Base-by-base conservation (phyloP, 92 coral and sea anemone species). In the Zoanthus sansibaricus region DNA sequence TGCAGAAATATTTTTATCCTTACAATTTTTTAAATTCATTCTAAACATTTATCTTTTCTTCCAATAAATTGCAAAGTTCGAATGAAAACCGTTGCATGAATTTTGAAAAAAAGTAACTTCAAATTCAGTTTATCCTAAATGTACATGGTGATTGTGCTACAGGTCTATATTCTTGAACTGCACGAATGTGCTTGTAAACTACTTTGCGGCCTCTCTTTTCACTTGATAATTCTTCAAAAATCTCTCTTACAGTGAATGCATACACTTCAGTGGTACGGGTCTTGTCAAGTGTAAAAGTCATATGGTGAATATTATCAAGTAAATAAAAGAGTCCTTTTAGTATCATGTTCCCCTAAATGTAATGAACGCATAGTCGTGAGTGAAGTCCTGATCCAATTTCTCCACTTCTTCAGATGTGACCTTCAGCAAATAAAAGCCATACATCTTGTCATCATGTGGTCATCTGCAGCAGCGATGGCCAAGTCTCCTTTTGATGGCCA, bases 401-500 rank as follows among this genome's bases (percentile, higher is more conserved):
- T 67, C 72, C 3, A 18, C 72, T 67, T 13, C 72, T 20, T 67
- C 72, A 3, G 70, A 62, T 62, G 70, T 62, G 70, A 62, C 70
- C 18, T 62, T 62, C 70, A 16, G 70, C 70, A 62, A 58, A 17
- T 90, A 90, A 80, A 91, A 91, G 73, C 87, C 93, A 76, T 87
- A 91, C 76, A 87, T 75, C 8, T 83, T 85, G 71, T 91, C 25
- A 25, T 25, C 25, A 25, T 25, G 25, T 25, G 25, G 25, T 25
- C 92, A 21, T 68, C 94, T 7, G 46, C 69, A 55, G 91, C 92
- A 32, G 91, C 87, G 58, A 91, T 91, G 62, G 90, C 25, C 25
- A 25, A 25, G 25, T 25, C 42, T 37, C 42, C 42, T 4, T 37
- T 37, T 37, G 42, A 37, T 37, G 42, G 42, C 42, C 42, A 37